Percentiles rank a stretch among this genome's conserved stretches.
Conservation (phyloP, 2,113 vertebrate species). For the Atrichornis clamosus region DNA sequence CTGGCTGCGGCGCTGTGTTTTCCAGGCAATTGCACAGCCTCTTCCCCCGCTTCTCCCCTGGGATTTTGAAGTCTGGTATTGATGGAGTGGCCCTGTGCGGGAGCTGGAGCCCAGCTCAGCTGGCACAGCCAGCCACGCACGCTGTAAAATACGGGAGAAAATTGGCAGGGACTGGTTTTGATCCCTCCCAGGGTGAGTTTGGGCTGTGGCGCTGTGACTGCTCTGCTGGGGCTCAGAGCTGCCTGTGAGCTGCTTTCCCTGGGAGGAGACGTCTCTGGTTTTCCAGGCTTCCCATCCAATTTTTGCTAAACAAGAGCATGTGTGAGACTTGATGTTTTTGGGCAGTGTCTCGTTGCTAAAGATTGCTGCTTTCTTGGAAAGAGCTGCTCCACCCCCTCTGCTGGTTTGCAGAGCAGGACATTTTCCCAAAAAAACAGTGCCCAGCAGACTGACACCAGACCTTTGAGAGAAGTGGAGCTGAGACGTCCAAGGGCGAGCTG, state of each 20-base stretch:
- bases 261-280: neutral
- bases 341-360: neutral
- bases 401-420: neutral
- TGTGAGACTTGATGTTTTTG: conserved; percentile 1
- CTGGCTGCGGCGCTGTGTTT: neutral
- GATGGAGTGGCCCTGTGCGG: neutral
- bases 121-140: neutral
- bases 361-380: conserved; percentile 29
- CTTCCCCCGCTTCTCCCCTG: rapidly evolving
- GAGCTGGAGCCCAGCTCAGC: neutral
- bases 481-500: rapidly evolving
- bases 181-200: neutral
- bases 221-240: neutral
- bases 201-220: neutral
- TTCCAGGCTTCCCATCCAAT: conserved; percentile 19
- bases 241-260: neutral
- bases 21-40: neutral
- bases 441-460: neutral
- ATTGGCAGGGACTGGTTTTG: neutral
- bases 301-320: conserved; percentile 24
- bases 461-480: neutral
- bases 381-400: neutral
- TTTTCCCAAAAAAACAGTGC: neutral
- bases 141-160: neutral
- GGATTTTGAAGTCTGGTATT: neutral